A percentile compares a stretch with the other conserved stretches of the same genome.
Evolutionary conservation across 1,140 invertebrate species (phyloP).

Genomic region (Trissolcus basalis): DNA sequence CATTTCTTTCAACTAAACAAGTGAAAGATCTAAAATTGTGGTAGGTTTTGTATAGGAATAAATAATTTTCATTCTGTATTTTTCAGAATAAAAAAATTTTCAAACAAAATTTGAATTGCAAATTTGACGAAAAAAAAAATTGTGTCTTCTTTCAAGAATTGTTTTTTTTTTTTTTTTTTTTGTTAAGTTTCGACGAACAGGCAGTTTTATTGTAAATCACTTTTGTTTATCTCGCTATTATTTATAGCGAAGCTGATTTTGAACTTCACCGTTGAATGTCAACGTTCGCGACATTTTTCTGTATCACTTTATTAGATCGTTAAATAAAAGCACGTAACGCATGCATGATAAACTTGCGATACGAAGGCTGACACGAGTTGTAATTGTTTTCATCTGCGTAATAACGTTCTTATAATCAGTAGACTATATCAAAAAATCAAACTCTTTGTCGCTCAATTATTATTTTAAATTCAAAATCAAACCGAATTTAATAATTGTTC

Average conservation of each 20-base stretch:
- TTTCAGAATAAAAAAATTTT: too few species aligned
- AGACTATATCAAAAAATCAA: too few species aligned
- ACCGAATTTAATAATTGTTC: too few species aligned
- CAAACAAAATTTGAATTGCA: too few species aligned
- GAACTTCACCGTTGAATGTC: conserved; percentile 38
- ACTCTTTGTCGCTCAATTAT: too few species aligned
- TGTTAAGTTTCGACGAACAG: neutral
- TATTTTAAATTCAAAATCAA: too few species aligned
- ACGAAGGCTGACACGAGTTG: conserved; percentile 6
- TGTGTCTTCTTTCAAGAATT: too few species aligned
- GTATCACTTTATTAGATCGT: conserved; percentile 24
- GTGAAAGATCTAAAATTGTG: too few species aligned
- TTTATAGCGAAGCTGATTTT: conserved; percentile 34
- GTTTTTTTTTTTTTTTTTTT: neutral
- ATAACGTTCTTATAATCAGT: neutral
- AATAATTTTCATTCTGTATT: too few species aligned
- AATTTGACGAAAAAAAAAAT: too few species aligned
- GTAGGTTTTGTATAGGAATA: too few species aligned
- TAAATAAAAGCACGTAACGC: conserved; percentile 11
- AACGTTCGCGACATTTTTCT: conserved; percentile 27
- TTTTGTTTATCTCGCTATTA: conserved; percentile 15
- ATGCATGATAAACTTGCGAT: conserved; percentile 11
- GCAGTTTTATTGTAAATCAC: conserved; percentile 4
- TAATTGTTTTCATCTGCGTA: conserved; percentile 11
- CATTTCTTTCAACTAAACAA: too few species aligned